Percentiles rank a stretch among this genome's conserved stretches.
Conservation (phyloP, 2,888 invertebrate species). For the Steromphala cineraria region DNA sequence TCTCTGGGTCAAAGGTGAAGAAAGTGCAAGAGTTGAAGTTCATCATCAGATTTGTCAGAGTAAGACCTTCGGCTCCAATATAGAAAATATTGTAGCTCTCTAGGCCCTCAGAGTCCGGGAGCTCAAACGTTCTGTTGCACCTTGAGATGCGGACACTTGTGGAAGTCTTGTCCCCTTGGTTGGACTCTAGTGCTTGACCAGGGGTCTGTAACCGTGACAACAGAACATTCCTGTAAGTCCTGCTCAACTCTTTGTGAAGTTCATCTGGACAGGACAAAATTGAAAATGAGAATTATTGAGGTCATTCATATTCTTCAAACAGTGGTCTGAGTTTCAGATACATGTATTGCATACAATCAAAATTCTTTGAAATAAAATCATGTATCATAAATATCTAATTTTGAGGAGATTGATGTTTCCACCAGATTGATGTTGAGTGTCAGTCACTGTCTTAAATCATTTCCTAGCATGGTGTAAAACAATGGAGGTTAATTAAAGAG, state of each 20-base stretch:
- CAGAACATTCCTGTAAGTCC: slow-evolving; percentile 25
- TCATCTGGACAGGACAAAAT: slow-evolving; percentile 34
- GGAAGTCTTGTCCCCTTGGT: not conserved
- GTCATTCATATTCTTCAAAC: no score
- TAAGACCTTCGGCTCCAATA: slow-evolving; percentile 82
- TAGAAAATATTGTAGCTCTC: slow-evolving; percentile 81
- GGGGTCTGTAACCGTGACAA: slow-evolving; percentile 35
- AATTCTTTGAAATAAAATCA: no score
- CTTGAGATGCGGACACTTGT: not conserved
- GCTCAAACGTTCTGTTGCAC: slow-evolving; percentile 49
- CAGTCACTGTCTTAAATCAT: no score
- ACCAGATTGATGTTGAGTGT: no score
- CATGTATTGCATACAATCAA: no score
- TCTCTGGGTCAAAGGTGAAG: slow-evolving; percentile 73
- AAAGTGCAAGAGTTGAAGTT: slow-evolving; percentile 73
- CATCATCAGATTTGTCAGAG: slow-evolving; percentile 80
- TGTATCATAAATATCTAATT: no score
- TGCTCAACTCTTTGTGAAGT: slow-evolving; percentile 27
- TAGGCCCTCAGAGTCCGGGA: slow-evolving; percentile 57
- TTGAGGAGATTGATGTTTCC: no score
- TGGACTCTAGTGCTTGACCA: not conserved
- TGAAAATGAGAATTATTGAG: no score
- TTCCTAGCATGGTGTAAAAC: no score
- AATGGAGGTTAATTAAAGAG: no score
- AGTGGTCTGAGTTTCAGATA: no score